phyloP scores from a whole-genome alignment of 1,140 invertebrate species.

The Aphis craccivora region DNA sequence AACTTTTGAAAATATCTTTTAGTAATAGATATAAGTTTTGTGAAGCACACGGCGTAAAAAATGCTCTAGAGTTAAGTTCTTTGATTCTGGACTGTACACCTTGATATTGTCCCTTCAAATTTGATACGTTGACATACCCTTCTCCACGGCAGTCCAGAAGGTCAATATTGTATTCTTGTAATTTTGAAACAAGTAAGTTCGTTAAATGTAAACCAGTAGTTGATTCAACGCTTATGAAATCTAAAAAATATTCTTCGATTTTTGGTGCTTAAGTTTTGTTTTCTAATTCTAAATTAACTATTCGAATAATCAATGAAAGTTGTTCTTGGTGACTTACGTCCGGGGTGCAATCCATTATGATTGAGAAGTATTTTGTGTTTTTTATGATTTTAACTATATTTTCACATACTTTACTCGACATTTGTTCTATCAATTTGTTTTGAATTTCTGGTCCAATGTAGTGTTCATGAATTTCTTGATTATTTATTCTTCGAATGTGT shows the following conservation, averaged over 20 bases:
- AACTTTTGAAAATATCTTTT: background rate
- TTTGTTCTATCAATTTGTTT: background rate
- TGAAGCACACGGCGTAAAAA: background rate
- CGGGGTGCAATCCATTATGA: background rate
- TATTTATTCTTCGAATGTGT: background rate
- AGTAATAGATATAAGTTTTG: background rate
- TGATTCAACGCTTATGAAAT: background rate
- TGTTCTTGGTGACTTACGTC: background rate
- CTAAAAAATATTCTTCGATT: slow-evolving; percentile 16
- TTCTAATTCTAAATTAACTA: background rate
- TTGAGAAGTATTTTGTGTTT: background rate
- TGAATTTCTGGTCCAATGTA: background rate
- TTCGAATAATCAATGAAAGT: background rate
- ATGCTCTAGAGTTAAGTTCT: background rate
- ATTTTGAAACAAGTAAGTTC: background rate
- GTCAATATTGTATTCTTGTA: background rate
- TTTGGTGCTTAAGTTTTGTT: background rate
- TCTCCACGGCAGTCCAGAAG: background rate
- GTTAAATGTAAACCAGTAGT: background rate
- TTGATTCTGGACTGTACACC: background rate
- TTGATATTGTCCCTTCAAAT: background rate
- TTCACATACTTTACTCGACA: no score
- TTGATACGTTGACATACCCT: background rate
- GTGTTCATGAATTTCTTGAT: background rate
- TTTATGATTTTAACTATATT: background rate